These are phyloP conservation scores for Drosophila ficusphila DNA, from an alignment of 1,140 invertebrate genomes.

Conservation along the genomic window DNA sequence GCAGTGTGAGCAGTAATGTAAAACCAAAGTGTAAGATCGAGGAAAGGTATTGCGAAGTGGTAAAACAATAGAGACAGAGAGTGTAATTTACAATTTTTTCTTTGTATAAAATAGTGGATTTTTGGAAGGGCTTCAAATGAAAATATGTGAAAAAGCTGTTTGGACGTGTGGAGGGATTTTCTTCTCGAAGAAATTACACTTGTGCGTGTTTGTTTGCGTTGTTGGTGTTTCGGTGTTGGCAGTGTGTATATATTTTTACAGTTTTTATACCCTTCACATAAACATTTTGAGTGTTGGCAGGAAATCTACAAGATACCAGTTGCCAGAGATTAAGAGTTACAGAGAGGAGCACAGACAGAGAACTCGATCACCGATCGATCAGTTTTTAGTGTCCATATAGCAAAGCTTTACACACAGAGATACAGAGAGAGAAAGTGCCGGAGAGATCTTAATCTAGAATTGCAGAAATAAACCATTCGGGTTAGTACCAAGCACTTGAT, in stretches of 20 bases:
- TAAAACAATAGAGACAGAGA: conserved; percentile 5
- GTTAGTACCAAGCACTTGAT: conserved; percentile 51
- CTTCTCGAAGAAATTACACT: conserved; percentile 36
- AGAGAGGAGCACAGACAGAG: conserved; percentile 18
- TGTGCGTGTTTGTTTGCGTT: conserved; percentile 54
- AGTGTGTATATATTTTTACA: conserved; percentile 48
- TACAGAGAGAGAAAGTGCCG: conserved; percentile 22
- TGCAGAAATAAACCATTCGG: conserved; percentile 31
- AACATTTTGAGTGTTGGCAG: conserved; percentile 9
- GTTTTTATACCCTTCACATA: conserved; percentile 79
- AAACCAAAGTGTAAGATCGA: conserved; percentile 5
- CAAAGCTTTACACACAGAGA: conserved; percentile 41
- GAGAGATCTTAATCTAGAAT: conserved; percentile 36
- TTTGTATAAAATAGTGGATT: conserved; percentile 1
- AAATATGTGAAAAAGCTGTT: conserved; percentile 62
- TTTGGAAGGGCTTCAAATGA: conserved; percentile 9
- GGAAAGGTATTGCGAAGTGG: neutral
- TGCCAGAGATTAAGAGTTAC: conserved; percentile 16
- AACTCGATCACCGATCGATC: conserved; percentile 15
- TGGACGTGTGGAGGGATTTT: conserved; percentile 35
- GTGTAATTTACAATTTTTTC: conserved; percentile 15
- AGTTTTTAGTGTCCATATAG: conserved; percentile 33
- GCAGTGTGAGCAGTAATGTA: conserved; percentile 21
- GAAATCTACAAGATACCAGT: conserved; percentile 11
- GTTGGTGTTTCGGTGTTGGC: conserved; percentile 28